Evolutionary conservation across 2,797 vertebrate genomes (phyloP), one percentile per base, ranked within the genome.

Genomic region (Pampus argenteus): DNA sequence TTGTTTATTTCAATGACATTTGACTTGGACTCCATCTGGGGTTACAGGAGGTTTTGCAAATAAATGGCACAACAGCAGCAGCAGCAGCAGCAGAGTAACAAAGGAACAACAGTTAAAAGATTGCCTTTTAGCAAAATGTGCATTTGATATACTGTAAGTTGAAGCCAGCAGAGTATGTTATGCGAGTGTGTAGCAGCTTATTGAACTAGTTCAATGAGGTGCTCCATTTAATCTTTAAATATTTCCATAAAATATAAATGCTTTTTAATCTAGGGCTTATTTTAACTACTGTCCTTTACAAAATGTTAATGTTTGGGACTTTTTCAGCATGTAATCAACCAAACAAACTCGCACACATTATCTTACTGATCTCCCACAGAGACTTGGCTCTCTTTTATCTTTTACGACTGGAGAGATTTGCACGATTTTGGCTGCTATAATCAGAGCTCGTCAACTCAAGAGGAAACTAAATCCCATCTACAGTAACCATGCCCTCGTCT

Each of bases 381-480:
- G 62, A 83, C 85, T 57, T 55, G 76, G 28, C 66, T 59, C 57
- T 25, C 64, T 81, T 82, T 87, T 66, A 69, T 79, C 82, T 80
- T 80, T 66, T n/a, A 26, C 9, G 5, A 36, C 67, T 36, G 55
- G 31, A 75, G 78, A 61, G 34, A 36, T 82, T 82, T 84, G 78
- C 68, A 76, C 73, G 36, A 42, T 25, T 61, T 28, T 55, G 81
- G 55, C 70, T 29, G 9, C 81, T 67, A 45, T 79, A 79, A 91
- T 91, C 79, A 79, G 71, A 69, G 66, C 73, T 79, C 38, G 78
- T 78, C 44, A 11, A 57, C 76, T 78, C 44, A 11, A 57, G 63
- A 82, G 76, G 71, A 81, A 87, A 82, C 82, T 76, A 76, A 87
- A 73, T 82, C 78, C 70, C 58, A 51, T 87, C 84, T 57, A 20